Conservation (phyloP, 2,113 vertebrate species). For the Lontra canadensis region DNA sequence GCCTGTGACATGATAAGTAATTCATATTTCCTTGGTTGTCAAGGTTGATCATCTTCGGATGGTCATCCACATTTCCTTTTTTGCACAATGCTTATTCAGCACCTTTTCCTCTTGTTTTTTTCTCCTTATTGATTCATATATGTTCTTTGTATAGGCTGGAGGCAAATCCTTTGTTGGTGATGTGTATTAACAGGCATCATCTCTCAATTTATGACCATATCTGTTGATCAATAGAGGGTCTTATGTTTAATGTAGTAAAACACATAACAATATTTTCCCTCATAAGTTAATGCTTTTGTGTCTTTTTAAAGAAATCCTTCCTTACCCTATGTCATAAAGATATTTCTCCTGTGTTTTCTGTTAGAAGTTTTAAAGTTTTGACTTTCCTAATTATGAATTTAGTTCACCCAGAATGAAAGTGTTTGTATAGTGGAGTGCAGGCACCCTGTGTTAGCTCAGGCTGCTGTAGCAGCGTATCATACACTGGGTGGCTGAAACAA, state of each 20-base stretch:
- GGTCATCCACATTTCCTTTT: slow-evolving; percentile 10
- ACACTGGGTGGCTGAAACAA: neutral
- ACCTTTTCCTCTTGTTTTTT: neutral
- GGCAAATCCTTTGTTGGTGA: neutral
- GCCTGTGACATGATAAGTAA: neutral
- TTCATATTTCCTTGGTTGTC: neutral
- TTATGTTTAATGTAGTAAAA: neutral
- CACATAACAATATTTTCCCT: neutral
- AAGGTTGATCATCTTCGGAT: neutral
- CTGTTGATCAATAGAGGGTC: slow-evolving; percentile 6
- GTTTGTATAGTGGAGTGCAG: neutral
- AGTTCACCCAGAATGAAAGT: neutral
- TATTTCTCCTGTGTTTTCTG: neutral
- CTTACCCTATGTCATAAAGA: neutral
- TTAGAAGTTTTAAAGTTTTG: neutral
- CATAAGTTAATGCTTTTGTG: neutral
- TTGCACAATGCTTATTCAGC: neutral
- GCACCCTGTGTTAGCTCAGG: neutral
- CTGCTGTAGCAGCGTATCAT: neutral
- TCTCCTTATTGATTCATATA: neutral
- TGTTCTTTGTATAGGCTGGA: neutral
- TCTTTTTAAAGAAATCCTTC: slow-evolving; percentile 11
- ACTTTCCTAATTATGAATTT: neutral
- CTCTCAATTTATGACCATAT: neutral
- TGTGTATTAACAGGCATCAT: neutral